Percentiles rank a stretch among this genome's conserved stretches.
phyloP scores from a whole-genome alignment of 1,140 invertebrate genomes.

The Colletes gigas region DNA sequence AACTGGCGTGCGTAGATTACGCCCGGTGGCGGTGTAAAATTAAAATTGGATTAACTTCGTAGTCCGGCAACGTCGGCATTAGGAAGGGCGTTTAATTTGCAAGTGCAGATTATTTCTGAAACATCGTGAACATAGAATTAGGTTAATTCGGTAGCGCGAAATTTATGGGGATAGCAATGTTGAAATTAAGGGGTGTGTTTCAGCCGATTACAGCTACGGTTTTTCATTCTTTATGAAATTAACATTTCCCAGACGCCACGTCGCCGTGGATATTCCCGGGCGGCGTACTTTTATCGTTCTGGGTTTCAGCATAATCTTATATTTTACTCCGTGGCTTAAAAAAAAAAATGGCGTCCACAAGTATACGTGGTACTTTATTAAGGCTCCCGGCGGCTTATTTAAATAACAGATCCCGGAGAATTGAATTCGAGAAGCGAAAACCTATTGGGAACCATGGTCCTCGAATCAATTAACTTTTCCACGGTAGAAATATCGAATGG shows the following conservation, averaged over 20 bases:
- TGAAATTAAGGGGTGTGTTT: conserved; percentile 34
- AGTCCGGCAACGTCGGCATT: not conserved
- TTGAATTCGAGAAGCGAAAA: not conserved
- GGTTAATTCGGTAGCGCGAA: conserved; percentile 28
- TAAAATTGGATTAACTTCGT: conserved; percentile 3
- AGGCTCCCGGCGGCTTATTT: not conserved
- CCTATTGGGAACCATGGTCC: not conserved
- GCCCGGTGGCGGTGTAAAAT: not conserved
- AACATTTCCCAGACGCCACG: conserved; percentile 5
- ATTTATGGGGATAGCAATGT: conserved; percentile 20
- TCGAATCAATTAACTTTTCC: not conserved
- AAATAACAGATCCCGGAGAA: not conserved
- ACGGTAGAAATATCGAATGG: not conserved
- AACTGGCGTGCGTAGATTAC: not conserved
- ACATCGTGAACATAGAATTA: conserved; percentile 30
- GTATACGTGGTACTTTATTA: conserved; percentile 8
- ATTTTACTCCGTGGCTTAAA: not conserved
- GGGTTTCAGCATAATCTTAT: conserved; percentile 1
- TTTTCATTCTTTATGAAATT: conserved; percentile 35
- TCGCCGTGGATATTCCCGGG: not conserved
- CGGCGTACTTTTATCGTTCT: not conserved
- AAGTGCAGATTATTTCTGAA: conserved; percentile 7
- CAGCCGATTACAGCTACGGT: conserved; percentile 15
- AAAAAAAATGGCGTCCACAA: not conserved
- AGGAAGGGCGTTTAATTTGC: conserved; percentile 11